Evolutionary conservation across 2,797 vertebrate species (phyloP), one percentile per base, ranked within the genome.

Genomic region (Amniataba percoides): DNA sequence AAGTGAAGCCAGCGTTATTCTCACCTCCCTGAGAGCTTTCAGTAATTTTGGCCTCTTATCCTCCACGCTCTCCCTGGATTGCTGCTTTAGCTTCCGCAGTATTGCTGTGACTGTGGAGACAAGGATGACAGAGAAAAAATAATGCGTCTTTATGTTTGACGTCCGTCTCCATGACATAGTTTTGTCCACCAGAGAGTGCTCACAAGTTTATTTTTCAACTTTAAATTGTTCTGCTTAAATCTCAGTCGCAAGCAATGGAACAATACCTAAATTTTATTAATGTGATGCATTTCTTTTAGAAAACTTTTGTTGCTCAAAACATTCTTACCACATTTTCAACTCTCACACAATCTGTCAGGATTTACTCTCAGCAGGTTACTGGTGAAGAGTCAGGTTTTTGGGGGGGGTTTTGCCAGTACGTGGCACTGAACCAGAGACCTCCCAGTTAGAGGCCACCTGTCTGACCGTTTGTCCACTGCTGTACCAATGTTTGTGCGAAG

Each of bases 21-120:
- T 93, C 74, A 99, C 98, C 97, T 99, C 98, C 84, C 96, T 96
- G 81, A 99, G 96, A 87, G 98, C 98, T 91, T 97, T 97, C 87
- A 99, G 93, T 91, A 99, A 94, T 71, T 97, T 97, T 83, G 97
- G 97, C 95, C 97, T 92, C 91, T 99, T 99, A 87, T 98, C 97
- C 94, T 98, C 97, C 92, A 98, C 98, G 70, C 96, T 98, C 94
- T 99, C 98, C 92, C 98, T 96, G 90, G 97, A 99, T 16, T 99
- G 98, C 94, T 99, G 98, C 86, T 99, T 99, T 70, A 99, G 95
- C 90, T 99, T 99, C 84, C 98, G 96, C 86, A 99, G 94, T 84
- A 99, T 96, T 75, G 97, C 97, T 80, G 97, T 98, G 94, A 99
- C 97, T 98, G 74, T 66, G 86, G 65, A 72, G 42, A 68, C 27